Base-by-base conservation (phyloP, 2,888 invertebrate species). In the Girardia tigrina region DNA sequence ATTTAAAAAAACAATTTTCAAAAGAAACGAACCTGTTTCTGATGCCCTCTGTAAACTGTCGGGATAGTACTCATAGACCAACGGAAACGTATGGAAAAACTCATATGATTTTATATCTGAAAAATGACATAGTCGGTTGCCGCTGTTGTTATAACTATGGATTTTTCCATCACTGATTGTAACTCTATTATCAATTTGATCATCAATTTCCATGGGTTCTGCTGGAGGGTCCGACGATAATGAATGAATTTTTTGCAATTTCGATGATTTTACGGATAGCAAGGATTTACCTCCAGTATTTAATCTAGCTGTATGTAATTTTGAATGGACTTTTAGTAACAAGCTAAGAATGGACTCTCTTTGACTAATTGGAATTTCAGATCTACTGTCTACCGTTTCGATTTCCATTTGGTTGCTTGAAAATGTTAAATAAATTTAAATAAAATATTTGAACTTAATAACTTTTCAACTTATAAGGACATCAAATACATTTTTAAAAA, bases 91-190 rank as follows among this genome's bases (percentile, higher is more conserved):
- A n/a, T 56, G n/a, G n/a, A 56, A 56, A 16, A 56, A 56, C 23
- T 56, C 56, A 56, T 20, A 56, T 56, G 56, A n/a, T 23, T 56
- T 56, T n/a, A 56, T 23, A 56, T 56, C 56, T 56, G 23, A 56
- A 20, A 56, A 56, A 56, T 56, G 23, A 12, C 56, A n/a, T 56
- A 20, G 56, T 56, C 56, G 56, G 23, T 56, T 56, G 4, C 56
- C 56, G n/a, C 56, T 56, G n/a, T 56, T 56, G 23, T 56, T 56
- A 16, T 56, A 56, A 56, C 56, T 56, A 56, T 23, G 4, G 20
- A 56, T 12, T 56, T 56, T 56, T 23, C 56, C 56, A 2, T 56
- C 56, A 56, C n/a, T 56, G 6, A 56, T 56, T 8, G 56, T 56
- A 8, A 56, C n/a, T 56, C 56, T 56, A n/a, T 20, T 56, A n/a